These are phyloP conservation scores for Rhogogaster chlorosoma DNA, from an alignment of 2,888 invertebrate genomes.

Conservation along the genomic window DNA sequence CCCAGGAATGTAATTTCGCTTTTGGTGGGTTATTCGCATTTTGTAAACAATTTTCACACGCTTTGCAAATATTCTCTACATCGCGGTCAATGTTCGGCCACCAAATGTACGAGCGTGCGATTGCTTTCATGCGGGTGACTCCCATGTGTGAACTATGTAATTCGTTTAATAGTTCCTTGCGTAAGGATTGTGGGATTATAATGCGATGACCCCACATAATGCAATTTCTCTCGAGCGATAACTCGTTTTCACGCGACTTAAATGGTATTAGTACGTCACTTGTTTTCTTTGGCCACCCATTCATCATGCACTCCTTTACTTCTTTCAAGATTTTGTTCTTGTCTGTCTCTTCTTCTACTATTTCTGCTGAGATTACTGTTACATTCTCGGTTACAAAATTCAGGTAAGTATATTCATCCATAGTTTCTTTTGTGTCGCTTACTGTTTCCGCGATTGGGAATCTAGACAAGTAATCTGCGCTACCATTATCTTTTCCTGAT, in stretches of 20 bases:
- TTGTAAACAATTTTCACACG: constrained; percentile 58
- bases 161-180: constrained; percentile 50
- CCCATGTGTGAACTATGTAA: constrained; percentile 55
- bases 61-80: constrained; percentile 55
- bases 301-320: constrained; percentile 36
- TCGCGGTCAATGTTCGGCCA: constrained; percentile 52
- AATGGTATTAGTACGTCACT: constrained; percentile 12
- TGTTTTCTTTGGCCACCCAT: constrained; percentile 45
- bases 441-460: neutral
- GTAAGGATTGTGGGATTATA: constrained; percentile 51
- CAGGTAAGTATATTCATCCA: constrained; percentile 50
- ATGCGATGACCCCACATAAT: constrained; percentile 54
- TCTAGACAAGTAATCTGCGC: constrained; percentile 57
- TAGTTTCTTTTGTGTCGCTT: neutral
- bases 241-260: constrained; percentile 43
- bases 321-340: constrained; percentile 45
- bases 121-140: constrained; percentile 52
- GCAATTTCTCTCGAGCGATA: constrained; percentile 41
- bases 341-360: constrained; percentile 36
- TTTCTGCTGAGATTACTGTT: neutral
- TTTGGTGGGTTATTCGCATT: constrained; percentile 40
- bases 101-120: constrained; percentile 54
- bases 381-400: constrained; percentile 9
- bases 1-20: constrained; percentile 19
- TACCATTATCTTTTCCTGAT: constrained; percentile 50